Evolutionary conservation across 2,888 invertebrate species (phyloP).

Genomic region (Branchipolynoe longqiensis): DNA sequence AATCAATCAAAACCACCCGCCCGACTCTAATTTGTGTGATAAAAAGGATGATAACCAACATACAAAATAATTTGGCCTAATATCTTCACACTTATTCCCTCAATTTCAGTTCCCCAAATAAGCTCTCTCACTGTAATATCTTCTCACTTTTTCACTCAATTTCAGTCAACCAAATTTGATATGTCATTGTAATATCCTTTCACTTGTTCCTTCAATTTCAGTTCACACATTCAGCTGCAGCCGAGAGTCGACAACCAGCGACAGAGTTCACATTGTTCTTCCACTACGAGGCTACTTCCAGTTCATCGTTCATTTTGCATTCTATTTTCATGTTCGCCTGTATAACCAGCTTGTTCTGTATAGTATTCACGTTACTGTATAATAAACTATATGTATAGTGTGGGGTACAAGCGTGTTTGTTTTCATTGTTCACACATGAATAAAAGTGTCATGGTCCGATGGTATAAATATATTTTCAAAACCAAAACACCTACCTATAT

Average conservation of each 20-base stretch:
- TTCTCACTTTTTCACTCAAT: neutral
- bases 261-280: slow-evolving; percentile 15
- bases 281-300: neutral
- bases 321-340: neutral
- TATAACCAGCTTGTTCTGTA: neutral
- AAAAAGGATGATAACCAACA: too few species aligned
- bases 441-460: too few species aligned
- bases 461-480: too few species aligned
- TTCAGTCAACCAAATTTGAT: neutral
- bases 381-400: slow-evolving; percentile 22
- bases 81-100: too few species aligned
- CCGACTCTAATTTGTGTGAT: too few species aligned
- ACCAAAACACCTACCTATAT: too few species aligned
- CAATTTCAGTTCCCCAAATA: too few species aligned
- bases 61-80: too few species aligned
- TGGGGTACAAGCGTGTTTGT: neutral
- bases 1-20: too few species aligned
- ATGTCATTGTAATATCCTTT: neutral
- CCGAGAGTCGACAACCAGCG: neutral
- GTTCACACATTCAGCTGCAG: too few species aligned
- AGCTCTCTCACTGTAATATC: too few species aligned
- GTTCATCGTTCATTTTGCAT: slow-evolving; percentile 16
- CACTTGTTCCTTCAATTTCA: neutral
- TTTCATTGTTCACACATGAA: neutral
- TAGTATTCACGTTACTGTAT: slow-evolving; percentile 4